Evolutionary conservation across 53 echinoderm and acorn worm genomes (phyloP), one percentile per base, ranked within the genome.

Genomic region (Echinometra lucunter): DNA sequence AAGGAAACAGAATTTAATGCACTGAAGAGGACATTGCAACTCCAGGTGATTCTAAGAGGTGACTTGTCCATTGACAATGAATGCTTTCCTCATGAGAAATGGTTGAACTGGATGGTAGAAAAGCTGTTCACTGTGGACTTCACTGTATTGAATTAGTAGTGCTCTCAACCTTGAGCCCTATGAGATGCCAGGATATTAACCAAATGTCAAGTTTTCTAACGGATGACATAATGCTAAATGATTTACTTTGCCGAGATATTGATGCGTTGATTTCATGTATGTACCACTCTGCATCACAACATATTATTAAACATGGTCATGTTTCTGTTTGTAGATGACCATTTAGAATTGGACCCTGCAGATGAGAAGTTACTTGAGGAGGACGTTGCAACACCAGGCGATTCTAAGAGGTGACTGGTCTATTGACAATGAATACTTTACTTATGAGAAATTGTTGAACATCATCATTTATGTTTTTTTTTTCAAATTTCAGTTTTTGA

Each of bases 11-110:
- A n/a, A n/a, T n/a, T n/a, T n/a, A n/a, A n/a, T n/a, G n/a, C n/a
- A n/a, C n/a, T 4, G 99, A 99, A 63, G 99, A 99, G 82, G 99
- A 99, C 67, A 99, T 98, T 80, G 75, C 96, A 19, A 98, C 99
- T 66, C 98, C 97, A 55, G 99, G 98, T 4, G 99, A 99, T 92
- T 98, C 98, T 45, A 99, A 99, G 93, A 96, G 99, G 99, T 98
- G 96, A 89, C 60, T 60, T 78, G 15, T 78, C 35, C 2, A 78
- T 78, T 49, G 49, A 49, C 49, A 49, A 9, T 4, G 49, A 28
- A 72, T 72, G 3, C 9, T 13, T 72, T 72, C 63, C 63, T 25
- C 25, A 25, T 25, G 25, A 25, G 49, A 49, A 9, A 9, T 4
- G 49, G 49, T 6, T 49, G 49, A 49, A 9, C 9, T 49, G 4